phyloP scores from a whole-genome alignment of 2,888 invertebrate species.

The Phlogophora meticulosa region DNA sequence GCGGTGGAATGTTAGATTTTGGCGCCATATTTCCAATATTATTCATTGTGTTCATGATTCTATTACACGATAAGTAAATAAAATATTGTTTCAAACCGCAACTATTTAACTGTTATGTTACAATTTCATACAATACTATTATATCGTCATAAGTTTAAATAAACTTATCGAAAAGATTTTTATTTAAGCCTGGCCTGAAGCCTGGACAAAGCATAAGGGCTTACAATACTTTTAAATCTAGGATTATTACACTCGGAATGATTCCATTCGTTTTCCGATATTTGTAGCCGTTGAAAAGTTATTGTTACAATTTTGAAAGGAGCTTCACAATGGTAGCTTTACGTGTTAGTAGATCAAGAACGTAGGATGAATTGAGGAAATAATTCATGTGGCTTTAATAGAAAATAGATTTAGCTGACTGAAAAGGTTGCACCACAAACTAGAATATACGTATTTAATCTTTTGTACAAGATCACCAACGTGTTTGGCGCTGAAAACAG shows the following conservation, averaged over 20 bases:
- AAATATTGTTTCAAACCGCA: no score
- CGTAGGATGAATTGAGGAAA: background rate
- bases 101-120: no score
- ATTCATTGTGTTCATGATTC: no score
- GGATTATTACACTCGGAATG: constrained; percentile 69
- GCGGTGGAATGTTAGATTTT: no score
- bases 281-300: constrained; percentile 62
- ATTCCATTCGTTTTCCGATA: constrained; percentile 66
- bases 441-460: no score
- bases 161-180: constrained; percentile 29
- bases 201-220: constrained; percentile 30
- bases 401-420: background rate
- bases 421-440: no score
- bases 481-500: background rate
- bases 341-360: constrained; percentile 1
- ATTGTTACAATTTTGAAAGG: constrained; percentile 55
- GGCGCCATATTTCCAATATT: no score
- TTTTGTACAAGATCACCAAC: background rate
- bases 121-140: no score
- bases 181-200: constrained; percentile 4
- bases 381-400: background rate
- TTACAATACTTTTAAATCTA: constrained; percentile 57
- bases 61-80: no score
- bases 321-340: constrained; percentile 19
- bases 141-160: background rate